A percentile compares a stretch with the other conserved stretches of the same genome.
Conservation (phyloP, 2,888 invertebrate species). For the Hirtodrosophila alboralis region DNA sequence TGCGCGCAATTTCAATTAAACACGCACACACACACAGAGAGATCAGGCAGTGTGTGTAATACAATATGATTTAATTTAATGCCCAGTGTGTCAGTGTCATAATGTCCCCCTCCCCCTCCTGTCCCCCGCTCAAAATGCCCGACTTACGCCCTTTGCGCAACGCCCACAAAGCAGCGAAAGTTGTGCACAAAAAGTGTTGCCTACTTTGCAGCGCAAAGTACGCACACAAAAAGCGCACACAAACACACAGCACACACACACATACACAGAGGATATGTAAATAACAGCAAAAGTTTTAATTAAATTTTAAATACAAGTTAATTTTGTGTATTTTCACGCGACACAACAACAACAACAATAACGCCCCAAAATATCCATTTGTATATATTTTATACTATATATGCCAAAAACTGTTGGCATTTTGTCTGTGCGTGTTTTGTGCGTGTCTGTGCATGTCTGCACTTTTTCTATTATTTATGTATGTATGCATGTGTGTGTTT, state of each 20-base stretch:
- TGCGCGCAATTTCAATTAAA: constrained; percentile 70
- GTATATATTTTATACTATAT: too few species aligned
- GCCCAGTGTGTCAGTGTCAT: constrained; percentile 40
- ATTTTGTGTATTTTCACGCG: constrained; percentile 73
- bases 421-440: constrained; percentile 18
- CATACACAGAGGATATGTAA: constrained; percentile 50
- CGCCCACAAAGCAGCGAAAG: constrained; percentile 30
- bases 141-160: background rate
- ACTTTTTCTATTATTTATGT: constrained; percentile 47
- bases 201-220: constrained; percentile 47
- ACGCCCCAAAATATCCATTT: constrained; percentile 49
- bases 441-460: constrained; percentile 26
- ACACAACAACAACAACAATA: constrained; percentile 35
- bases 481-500: constrained; percentile 4
- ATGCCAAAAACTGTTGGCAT: constrained; percentile 49
- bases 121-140: too few species aligned
- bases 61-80: constrained; percentile 72
- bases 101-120: background rate
- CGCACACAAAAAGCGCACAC: constrained; percentile 2
- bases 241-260: constrained; percentile 11
- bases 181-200: constrained; percentile 50
- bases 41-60: constrained; percentile 32
- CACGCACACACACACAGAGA: constrained; percentile 24
- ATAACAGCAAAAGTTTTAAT: constrained; percentile 75
- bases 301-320: constrained; percentile 80